Base-by-base conservation (phyloP, 2,113 vertebrate genomes). In the Gasterosteus aculeatus region DNA sequence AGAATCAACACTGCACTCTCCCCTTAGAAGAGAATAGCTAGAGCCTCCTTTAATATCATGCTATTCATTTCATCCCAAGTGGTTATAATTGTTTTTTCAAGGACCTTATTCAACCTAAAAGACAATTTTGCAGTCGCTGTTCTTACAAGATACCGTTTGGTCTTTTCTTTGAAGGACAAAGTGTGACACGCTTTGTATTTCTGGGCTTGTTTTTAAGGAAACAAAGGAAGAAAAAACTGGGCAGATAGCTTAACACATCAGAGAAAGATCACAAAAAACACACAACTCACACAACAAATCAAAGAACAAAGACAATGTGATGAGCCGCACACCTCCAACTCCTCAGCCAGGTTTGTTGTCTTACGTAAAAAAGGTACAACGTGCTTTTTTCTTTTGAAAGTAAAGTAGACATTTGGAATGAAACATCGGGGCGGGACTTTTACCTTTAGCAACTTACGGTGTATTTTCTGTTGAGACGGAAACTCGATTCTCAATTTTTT, bases 1-100 rank as follows among this genome's bases (percentile, higher is more conserved):
- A 75, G 81, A 80, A 77, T 82, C 84, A 90, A 84, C 61, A 61
- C 19, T 15, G 60, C 19, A 29, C 57, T 70, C 47, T 64, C 41
- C 63, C 22, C 60, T 60, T 33, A 77, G 19, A 78, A 73, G 71
- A 83, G 41, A 61, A 69, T 4, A 68, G 57, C 53, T 49, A 19
- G 58, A 76, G 62, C 38, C 22, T 29, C 66, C 54, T 77, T 69
- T 78, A 82, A 85, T 84, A 80, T 66, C 70, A 75, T 60, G 35
- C 61, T 58, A 75, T 72, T 77, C 51, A 53, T 68, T 83, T 67
- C 33, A 72, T 62, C 41, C 46, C 46, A 56, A 29, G 54, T 22
- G 51, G 46, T 63, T 16, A 12, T 69, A 64, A 64, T 65, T 72
- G 41, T 67, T 19, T 26, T 74, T 80, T 58, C 60, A 67, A 61